A percentile compares a stretch with the other conserved stretches of the same genome.
Evolutionary conservation across 2,888 invertebrate species (phyloP).

Genomic region (Idaea straminata): DNA sequence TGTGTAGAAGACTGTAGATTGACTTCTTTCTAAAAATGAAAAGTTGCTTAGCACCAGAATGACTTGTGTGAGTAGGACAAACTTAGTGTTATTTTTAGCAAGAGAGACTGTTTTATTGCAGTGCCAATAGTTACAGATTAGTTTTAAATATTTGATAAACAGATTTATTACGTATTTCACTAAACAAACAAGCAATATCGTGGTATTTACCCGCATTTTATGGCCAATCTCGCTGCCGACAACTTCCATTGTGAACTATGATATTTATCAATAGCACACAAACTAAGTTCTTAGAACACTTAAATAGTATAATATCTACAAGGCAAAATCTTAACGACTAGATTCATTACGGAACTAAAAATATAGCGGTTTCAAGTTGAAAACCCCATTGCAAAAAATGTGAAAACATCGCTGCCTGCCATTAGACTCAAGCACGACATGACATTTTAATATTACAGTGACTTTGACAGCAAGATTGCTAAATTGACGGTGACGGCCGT

Average conservation of each 20-base stretch:
- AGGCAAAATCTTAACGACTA: conserved; percentile 6
- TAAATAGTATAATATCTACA: conserved; percentile 8
- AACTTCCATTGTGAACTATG: conserved; percentile 82
- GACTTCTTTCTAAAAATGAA: too few species aligned
- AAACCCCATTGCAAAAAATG: not conserved
- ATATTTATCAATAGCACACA: conserved; percentile 21
- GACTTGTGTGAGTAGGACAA: not conserved
- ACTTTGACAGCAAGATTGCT: not conserved
- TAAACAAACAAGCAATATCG: not conserved
- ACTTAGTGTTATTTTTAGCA: not conserved
- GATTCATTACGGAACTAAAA: not conserved
- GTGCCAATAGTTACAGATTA: conserved; percentile 68
- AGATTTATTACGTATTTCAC: not conserved
- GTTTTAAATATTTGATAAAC: conserved; percentile 60
- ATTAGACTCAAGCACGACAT: not conserved
- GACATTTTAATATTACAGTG: not conserved
- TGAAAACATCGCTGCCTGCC: not conserved
- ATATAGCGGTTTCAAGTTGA: not conserved
- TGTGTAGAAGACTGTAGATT: not conserved
- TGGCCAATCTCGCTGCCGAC: conserved; percentile 92
- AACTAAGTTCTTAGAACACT: conserved; percentile 20
- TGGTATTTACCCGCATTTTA: conserved; percentile 87
- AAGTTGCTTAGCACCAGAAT: not conserved
- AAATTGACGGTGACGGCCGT: not conserved
- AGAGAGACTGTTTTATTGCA: not conserved